A percentile compares a stretch with the other conserved stretches of the same genome.
Evolutionary conservation across 2,113 vertebrate species (phyloP).

Genomic region (Gasterosteus aculeatus): DNA sequence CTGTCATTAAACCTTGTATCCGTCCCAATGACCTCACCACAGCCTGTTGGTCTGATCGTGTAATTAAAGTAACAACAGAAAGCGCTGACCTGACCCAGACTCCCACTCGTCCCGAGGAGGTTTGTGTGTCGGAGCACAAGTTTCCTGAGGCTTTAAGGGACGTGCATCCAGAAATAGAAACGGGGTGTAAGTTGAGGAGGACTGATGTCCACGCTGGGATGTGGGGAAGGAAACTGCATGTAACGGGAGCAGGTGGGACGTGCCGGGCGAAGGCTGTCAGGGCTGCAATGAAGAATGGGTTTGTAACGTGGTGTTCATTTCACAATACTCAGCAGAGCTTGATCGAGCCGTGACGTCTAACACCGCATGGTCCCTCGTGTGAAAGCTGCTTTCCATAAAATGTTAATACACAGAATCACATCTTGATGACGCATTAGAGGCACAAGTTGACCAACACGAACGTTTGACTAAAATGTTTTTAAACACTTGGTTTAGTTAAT

Average conservation of each 20-base stretch:
- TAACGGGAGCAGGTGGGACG: conserved; percentile 54
- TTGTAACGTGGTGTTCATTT: conserved; percentile 46
- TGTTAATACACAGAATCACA: neutral
- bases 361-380: neutral
- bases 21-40: conserved; percentile 21
- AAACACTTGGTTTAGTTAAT: too few relatives aligned
- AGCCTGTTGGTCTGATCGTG: conserved; percentile 22
- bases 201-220: conserved; percentile 73
- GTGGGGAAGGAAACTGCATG: conserved; percentile 69
- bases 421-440: neutral
- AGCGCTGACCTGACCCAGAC: conserved; percentile 8
- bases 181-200: conserved; percentile 77
- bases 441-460: neutral
- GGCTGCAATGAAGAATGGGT: conserved; percentile 54
- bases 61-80: conserved; percentile 22
- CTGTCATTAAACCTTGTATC: conserved; percentile 22
- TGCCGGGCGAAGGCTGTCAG: conserved; percentile 26
- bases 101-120: neutral
- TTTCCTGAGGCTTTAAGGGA: conserved; percentile 53
- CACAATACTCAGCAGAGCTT: conserved; percentile 23
- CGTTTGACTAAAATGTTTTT: too few relatives aligned
- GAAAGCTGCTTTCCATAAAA: conserved; percentile 11
- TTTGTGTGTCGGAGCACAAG: conserved; percentile 46
- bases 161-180: conserved; percentile 78
- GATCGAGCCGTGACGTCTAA: conserved; percentile 8